Conservation (phyloP, 2,113 vertebrate species). For the Scomber colias region DNA sequence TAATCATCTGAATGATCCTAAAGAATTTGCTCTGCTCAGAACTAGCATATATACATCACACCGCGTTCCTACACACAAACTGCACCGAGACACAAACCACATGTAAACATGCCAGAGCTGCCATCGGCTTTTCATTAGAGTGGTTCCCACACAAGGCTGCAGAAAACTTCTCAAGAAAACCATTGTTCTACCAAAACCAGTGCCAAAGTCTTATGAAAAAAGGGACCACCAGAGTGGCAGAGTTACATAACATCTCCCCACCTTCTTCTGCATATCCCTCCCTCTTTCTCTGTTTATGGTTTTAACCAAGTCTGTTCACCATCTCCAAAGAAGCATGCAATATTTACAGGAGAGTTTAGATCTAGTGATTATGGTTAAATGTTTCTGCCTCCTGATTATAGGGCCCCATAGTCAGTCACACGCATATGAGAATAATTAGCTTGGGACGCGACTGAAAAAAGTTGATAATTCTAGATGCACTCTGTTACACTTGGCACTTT, state of each 20-base stretch:
- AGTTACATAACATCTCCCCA: constrained; percentile 54
- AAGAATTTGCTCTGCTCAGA: neutral
- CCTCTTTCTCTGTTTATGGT: constrained; percentile 3
- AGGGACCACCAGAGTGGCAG: constrained; percentile 31
- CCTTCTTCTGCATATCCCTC: neutral
- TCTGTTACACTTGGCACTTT: neutral
- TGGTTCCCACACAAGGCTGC: constrained; percentile 5
- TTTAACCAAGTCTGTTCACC: constrained; percentile 6
- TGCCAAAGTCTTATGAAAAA: neutral
- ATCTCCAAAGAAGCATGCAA: constrained; percentile 46
- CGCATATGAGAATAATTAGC: neutral
- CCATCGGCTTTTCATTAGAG: constrained; percentile 37
- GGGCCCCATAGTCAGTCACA: neutral
- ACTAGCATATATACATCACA: neutral
- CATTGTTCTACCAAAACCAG: constrained; percentile 36
- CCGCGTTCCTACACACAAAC: constrained; percentile 15
- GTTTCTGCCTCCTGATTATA: constrained; percentile 27
- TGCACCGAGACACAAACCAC: neutral
- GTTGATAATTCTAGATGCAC: neutral
- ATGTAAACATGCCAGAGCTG: constrained; percentile 11
- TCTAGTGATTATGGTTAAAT: constrained; percentile 40
- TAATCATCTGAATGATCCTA: neutral
- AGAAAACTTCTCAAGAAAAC: constrained; percentile 22
- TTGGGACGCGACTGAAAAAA: neutral
- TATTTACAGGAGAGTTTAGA: constrained; percentile 46